A percentile compares a stretch with the other conserved stretches of the same genome.
Conservation (phyloP, 2,888 invertebrate genomes). For the Sphaerolaimus hirsutus region DNA sequence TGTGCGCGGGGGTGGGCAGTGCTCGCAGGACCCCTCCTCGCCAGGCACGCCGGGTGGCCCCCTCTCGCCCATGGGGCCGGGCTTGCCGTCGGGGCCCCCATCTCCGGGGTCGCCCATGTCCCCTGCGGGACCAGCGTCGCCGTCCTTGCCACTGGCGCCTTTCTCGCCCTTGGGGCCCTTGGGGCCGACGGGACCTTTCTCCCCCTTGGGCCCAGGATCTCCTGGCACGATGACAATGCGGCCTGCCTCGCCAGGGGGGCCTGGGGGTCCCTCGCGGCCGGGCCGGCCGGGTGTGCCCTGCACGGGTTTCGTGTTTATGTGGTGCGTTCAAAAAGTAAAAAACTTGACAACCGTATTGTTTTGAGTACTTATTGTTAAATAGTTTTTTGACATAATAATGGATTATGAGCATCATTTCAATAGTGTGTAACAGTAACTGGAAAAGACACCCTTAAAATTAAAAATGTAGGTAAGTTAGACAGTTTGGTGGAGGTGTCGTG, state of each 20-base stretch:
- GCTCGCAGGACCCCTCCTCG: constrained; percentile 3
- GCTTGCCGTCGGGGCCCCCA: constrained; percentile 2
- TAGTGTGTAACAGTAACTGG: too few species aligned
- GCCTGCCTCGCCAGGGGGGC: constrained; percentile 14
- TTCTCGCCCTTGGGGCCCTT: not conserved
- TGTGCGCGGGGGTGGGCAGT: constrained; percentile 5
- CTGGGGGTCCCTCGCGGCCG: not conserved
- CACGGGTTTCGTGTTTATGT: too few species aligned
- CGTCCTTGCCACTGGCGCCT: not conserved
- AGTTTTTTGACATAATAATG: not conserved
- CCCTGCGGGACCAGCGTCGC: constrained; percentile 4
- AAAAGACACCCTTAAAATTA: too few species aligned
- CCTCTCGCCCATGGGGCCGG: not conserved
- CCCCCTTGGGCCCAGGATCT: constrained; percentile 2
- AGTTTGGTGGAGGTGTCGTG: not conserved
- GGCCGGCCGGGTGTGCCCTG: constrained; percentile 5
- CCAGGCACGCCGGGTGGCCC: not conserved
- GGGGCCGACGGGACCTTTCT: constrained; percentile 2
- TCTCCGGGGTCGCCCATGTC: constrained; percentile 4
- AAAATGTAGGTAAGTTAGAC: too few species aligned
- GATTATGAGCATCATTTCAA: too few species aligned
- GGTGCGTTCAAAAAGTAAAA: too few species aligned
- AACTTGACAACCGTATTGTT: not conserved
- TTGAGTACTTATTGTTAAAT: not conserved
- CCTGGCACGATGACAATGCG: not conserved